Evolutionary conservation across 2,113 vertebrate genomes (phyloP).

Genomic region (Erythrocercus mccallii): DNA sequence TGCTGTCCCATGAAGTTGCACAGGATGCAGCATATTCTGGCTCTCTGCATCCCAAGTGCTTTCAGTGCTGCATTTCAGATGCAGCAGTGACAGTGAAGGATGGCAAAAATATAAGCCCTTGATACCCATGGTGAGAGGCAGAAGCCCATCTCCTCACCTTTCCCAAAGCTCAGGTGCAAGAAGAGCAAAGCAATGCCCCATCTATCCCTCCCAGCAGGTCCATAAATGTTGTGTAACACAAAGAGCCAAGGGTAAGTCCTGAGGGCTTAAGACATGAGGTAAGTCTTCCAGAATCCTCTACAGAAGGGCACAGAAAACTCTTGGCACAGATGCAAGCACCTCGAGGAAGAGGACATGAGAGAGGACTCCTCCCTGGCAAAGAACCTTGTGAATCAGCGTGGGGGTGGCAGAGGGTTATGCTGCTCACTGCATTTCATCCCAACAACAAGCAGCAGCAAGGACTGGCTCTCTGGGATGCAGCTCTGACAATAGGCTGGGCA

Average conservation of each 20-base stretch:
- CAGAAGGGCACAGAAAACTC: not conserved
- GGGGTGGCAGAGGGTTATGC: not conserved
- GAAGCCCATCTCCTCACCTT: not conserved
- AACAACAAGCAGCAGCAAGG: not conserved
- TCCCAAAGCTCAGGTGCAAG: not conserved
- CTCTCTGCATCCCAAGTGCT: not conserved
- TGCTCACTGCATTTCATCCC: not conserved
- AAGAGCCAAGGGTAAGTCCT: not conserved
- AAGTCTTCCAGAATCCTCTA: not conserved
- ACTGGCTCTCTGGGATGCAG: not conserved
- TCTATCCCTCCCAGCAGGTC: not conserved
- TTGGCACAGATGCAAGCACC: not conserved
- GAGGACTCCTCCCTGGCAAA: not conserved
- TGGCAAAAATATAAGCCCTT: not conserved
- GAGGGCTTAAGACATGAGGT: not conserved
- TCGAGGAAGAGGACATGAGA: not conserved
- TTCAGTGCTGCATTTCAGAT: not conserved
- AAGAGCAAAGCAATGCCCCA: not conserved
- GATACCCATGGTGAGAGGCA: not conserved
- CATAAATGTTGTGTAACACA: not conserved
- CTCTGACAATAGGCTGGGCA: not conserved
- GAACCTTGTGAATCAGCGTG: not conserved
- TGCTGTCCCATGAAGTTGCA: not conserved
- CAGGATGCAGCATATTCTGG: not conserved
- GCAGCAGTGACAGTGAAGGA: not conserved